Evolutionary conservation across 2,113 vertebrate genomes (phyloP), one percentile per base, ranked within the genome.

Genomic region (Psilopsiagon aymara): DNA sequence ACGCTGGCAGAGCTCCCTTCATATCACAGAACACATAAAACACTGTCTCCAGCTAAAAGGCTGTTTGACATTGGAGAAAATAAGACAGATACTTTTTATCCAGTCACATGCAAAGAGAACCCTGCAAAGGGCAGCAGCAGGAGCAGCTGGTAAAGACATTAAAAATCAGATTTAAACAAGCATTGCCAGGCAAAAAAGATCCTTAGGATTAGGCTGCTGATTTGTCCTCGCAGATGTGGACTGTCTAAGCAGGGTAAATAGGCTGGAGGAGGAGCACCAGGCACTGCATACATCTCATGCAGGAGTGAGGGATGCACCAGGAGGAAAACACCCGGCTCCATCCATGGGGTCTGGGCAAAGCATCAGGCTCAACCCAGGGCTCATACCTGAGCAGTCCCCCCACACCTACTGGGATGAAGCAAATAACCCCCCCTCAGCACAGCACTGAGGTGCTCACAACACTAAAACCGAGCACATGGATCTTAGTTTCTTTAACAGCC

Each of bases 81-180:
- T 73, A 9, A 90, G 90, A 63, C 25, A 63, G 71, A 33, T 73
- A 28, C 17, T 59, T 74, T 62, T 90, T 11, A 86, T 28, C 85
- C 76, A 14, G 39, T 62, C 76, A 33, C 77, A 10, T 33, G 90
- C 73, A 52, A 86, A 93, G 86, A 88, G 31, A 62, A 79, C 88
- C 88, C 67, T 69, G 86, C 43, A 71, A 86, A 90, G 83, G 88
- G 95, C 80, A 73, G 90, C 82, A 92, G 85, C 82, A 81, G 85
- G 43, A 95, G 93, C 90, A 96, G 92, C 93, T 96, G 90, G 90
- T 63, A 88, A 93, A 93, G 77, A 37, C 60, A 90, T 90, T 94
- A 93, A 93, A 94, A 83, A 81, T 88, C 88, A 64, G 92, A 74
- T 86, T 84, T 66, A 75, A 88, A 82, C 77, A 71, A 92, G 88